Evolutionary conservation across 1,140 invertebrate genomes (phyloP).

Genomic region (Euura lappo): DNA sequence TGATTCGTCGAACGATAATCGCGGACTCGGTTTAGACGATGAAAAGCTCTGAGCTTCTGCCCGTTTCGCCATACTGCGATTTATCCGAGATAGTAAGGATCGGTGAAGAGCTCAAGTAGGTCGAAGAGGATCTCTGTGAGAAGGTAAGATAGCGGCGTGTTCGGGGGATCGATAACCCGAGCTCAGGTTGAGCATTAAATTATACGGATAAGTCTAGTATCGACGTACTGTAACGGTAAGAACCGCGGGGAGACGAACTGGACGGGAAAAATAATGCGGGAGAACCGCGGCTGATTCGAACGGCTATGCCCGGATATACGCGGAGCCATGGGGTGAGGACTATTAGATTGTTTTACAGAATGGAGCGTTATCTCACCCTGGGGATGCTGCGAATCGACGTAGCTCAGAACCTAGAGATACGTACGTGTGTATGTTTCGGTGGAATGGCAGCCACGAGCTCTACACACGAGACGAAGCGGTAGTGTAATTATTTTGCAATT

Average conservation of each 20-base stretch:
- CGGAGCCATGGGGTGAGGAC: not conserved
- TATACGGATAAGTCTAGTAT: not conserved
- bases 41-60: no score
- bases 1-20: not conserved
- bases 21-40: not conserved
- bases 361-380: slow-evolving; percentile 6
- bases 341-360: slow-evolving; percentile 7
- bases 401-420: not conserved
- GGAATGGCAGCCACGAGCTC: no score
- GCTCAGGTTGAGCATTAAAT: slow-evolving; percentile 2
- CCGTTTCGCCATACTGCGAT: no score
- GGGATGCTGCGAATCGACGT: not conserved
- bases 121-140: not conserved
- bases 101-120: no score
- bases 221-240: not conserved
- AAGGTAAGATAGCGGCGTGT: not conserved
- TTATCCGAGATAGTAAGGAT: no score
- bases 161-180: not conserved
- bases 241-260: no score
- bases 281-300: not conserved
- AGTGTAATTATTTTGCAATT: not conserved
- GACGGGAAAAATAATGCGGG: not conserved
- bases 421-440: no score
- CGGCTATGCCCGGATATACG: not conserved
- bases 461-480: not conserved